phyloP scores from a whole-genome alignment of 2,888 invertebrate species.

The Steinernema carpocapsae region DNA sequence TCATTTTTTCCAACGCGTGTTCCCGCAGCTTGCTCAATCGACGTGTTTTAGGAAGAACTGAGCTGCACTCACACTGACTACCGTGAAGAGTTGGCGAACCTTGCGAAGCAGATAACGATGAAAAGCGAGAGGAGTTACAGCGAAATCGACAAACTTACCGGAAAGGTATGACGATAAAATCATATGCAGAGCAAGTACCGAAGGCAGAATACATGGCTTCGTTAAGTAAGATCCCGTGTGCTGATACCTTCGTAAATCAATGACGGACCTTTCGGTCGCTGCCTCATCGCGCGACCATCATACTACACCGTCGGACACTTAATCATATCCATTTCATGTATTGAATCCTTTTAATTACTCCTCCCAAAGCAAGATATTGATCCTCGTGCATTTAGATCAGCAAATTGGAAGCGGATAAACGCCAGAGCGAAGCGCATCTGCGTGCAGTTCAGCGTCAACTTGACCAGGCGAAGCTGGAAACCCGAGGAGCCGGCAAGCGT shows the following conservation, averaged over 20 bases:
- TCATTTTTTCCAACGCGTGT: no score
- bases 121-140: constrained; percentile 5
- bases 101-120: constrained; percentile 40
- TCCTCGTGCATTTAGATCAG: no score
- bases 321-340: neutral
- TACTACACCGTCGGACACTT: constrained; percentile 23
- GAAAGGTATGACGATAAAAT: neutral
- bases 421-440: constrained; percentile 39
- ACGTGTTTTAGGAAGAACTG: constrained; percentile 48
- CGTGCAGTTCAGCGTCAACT: constrained; percentile 41
- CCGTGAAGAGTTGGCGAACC: constrained; percentile 45
- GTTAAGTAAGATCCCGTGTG: neutral
- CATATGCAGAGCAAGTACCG: neutral
- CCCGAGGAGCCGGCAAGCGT: constrained; percentile 13
- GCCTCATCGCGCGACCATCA: neutral
- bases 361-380: neutral
- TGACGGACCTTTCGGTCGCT: neutral
- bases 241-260: constrained; percentile 22
- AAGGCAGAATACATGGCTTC: constrained; percentile 2
- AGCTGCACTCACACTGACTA: constrained; percentile 53
- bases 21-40: neutral
- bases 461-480: constrained; percentile 40
- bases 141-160: neutral
- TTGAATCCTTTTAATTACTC: neutral
- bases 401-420: constrained; percentile 39